Conservation (phyloP, 2,113 vertebrate genomes). For the Seriola aureovittata region DNA sequence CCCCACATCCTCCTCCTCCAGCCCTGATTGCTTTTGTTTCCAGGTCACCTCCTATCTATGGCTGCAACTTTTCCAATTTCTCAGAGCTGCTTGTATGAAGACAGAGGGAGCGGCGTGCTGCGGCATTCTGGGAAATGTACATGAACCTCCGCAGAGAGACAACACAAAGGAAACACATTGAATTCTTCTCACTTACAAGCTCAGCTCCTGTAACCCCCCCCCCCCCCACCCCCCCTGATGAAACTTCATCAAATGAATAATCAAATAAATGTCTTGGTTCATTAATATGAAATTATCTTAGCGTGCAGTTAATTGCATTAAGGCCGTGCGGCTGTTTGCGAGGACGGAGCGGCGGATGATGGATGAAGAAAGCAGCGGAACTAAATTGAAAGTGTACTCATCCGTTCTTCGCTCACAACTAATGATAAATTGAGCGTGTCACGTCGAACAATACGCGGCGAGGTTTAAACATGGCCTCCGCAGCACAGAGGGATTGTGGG, state of each 20-base stretch:
- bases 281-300: slow-evolving; percentile 97
- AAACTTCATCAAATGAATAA: slow-evolving; percentile 91
- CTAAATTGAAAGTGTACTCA: slow-evolving; percentile 99
- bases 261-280: slow-evolving; percentile 88
- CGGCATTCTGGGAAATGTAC: slow-evolving; percentile 47
- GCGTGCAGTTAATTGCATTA: slow-evolving; percentile 98
- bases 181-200: slow-evolving; percentile 60
- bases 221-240: slow-evolving; percentile 74
- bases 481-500: slow-evolving; percentile 78
- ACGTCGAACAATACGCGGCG: slow-evolving; percentile 93
- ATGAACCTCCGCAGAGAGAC: slow-evolving; percentile 45
- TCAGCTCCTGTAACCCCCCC: slow-evolving; percentile 58
- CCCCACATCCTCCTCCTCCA: slow-evolving; percentile 59
- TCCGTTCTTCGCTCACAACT: slow-evolving; percentile 97
- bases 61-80: slow-evolving; percentile 90
- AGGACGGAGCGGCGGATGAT: slow-evolving; percentile 88
- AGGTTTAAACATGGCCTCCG: slow-evolving; percentile 85
- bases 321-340: slow-evolving; percentile 91
- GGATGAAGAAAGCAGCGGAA: slow-evolving; percentile 98
- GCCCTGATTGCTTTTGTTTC: slow-evolving; percentile 86
- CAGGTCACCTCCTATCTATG: slow-evolving; percentile 84
- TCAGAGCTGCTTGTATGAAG: slow-evolving; percentile 85
- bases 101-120: slow-evolving; percentile 68
- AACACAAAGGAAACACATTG: slow-evolving; percentile 57
- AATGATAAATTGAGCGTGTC: slow-evolving; percentile 99